These are phyloP conservation scores for Chymomyza fuscimana DNA, from an alignment of 2,888 invertebrate genomes.

Conservation along the genomic window DNA sequence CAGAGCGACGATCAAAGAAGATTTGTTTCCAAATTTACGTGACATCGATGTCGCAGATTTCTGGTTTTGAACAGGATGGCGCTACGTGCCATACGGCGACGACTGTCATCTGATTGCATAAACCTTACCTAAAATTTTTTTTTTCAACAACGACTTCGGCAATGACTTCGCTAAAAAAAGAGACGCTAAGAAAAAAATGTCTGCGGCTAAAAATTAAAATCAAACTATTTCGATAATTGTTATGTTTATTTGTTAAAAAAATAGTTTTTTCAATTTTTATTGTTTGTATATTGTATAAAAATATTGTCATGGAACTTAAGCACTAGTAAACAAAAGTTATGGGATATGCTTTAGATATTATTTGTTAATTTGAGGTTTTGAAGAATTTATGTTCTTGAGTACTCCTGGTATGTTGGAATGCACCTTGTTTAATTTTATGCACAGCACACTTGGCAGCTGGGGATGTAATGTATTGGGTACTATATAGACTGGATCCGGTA, in stretches of 20 bases:
- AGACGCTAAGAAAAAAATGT: too few relatives aligned
- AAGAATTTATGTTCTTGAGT: conserved; percentile 92
- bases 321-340: conserved; percentile 39
- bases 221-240: not conserved
- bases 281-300: conserved; percentile 44
- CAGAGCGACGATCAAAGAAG: too few relatives aligned
- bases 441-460: conserved; percentile 89
- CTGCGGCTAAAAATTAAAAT: not conserved
- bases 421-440: conserved; percentile 87
- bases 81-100: too few relatives aligned
- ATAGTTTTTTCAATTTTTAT: not conserved
- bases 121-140: too few relatives aligned
- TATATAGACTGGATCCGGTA: conserved; percentile 85
- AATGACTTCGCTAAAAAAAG: too few relatives aligned
- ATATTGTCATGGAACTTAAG: conserved; percentile 67
- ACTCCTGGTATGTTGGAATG: conserved; percentile 91
- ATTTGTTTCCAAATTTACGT: too few relatives aligned
- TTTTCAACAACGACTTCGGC: too few relatives aligned
- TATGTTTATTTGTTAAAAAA: conserved; percentile 6
- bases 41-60: too few relatives aligned
- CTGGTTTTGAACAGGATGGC: too few relatives aligned
- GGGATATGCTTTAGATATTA: conserved; percentile 32
- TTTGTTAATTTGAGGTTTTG: conserved; percentile 78
- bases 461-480: conserved; percentile 87
- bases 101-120: too few relatives aligned